Conservation (phyloP, 2,797 vertebrate species). For the Parotocinclus haroldoi region DNA sequence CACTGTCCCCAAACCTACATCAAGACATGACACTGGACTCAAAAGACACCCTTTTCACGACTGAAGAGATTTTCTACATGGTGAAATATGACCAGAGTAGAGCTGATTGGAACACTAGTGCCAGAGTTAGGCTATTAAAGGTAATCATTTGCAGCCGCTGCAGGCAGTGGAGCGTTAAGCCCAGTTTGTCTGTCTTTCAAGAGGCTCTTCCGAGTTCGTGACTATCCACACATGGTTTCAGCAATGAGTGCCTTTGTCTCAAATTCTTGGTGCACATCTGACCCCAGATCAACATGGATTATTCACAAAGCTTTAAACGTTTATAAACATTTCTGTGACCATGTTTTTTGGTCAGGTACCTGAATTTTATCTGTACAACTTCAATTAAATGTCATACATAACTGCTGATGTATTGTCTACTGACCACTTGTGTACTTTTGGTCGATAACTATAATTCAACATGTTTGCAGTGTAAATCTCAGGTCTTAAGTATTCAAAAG, state of each 20-base stretch:
- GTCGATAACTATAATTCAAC: no score
- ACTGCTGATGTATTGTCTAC: conserved; percentile 9
- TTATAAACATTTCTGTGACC: background rate
- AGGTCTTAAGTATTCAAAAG: no score
- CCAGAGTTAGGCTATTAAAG: conserved; percentile 4
- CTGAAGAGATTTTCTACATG: conserved; percentile 29
- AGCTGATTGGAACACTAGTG: conserved; percentile 16
- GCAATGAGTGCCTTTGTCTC: background rate
- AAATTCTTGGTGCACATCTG: conserved; percentile 7
- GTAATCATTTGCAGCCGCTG: conserved; percentile 34
- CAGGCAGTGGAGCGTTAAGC: conserved; percentile 33
- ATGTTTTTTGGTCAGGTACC: background rate
- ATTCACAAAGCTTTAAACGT: conserved; percentile 13
- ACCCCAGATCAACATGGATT: conserved; percentile 16
- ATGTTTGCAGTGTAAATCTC: no score
- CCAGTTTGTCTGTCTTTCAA: conserved; percentile 23
- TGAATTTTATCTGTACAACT: background rate
- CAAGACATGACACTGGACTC: conserved; percentile 8
- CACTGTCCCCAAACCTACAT: background rate
- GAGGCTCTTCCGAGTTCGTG: conserved; percentile 22
- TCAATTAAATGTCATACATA: no score
- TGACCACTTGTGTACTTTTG: conserved; percentile 13
- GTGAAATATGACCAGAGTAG: conserved; percentile 7
- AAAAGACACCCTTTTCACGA: conserved; percentile 9
- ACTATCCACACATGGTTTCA: conserved; percentile 2